Evolutionary conservation across 1,140 invertebrate genomes (phyloP).

Genomic region (Apis florea): DNA sequence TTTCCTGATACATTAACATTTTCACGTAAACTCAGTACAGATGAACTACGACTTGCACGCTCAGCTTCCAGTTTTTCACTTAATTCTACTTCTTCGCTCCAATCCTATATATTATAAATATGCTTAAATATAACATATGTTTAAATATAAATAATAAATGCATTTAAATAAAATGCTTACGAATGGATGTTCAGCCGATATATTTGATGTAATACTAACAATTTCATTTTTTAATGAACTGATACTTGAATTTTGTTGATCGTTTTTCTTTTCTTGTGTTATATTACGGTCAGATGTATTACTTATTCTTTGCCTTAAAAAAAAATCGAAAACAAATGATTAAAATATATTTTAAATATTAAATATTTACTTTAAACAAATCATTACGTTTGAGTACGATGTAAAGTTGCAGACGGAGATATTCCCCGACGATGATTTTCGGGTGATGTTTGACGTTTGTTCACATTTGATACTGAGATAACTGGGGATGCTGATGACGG

Average conservation of each 20-base stretch:
- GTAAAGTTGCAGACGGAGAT: slow-evolving; percentile 55
- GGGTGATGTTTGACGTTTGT: slow-evolving; percentile 65
- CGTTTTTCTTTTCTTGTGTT: slow-evolving; percentile 63
- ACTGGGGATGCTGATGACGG: slow-evolving; percentile 65
- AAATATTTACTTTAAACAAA: slow-evolving; percentile 26
- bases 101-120: slow-evolving; percentile 74
- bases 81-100: slow-evolving; percentile 82
- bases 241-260: slow-evolving; percentile 58
- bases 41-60: slow-evolving; percentile 81
- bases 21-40: slow-evolving; percentile 81
- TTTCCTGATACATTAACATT: slow-evolving; percentile 68
- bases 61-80: slow-evolving; percentile 79
- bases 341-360: neutral
- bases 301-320: slow-evolving; percentile 61
- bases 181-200: slow-evolving; percentile 65
- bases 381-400: slow-evolving; percentile 62
- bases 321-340: slow-evolving; percentile 7
- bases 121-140: slow-evolving; percentile 1
- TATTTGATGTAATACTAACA: slow-evolving; percentile 63
- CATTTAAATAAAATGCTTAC: slow-evolving; percentile 58
- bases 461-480: slow-evolving; percentile 62
- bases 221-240: slow-evolving; percentile 70
- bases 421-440: slow-evolving; percentile 54
- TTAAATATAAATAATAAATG: neutral
- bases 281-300: slow-evolving; percentile 59